phyloP scores from a whole-genome alignment of 1,140 invertebrate genomes.

The Drosophila bipectinata region DNA sequence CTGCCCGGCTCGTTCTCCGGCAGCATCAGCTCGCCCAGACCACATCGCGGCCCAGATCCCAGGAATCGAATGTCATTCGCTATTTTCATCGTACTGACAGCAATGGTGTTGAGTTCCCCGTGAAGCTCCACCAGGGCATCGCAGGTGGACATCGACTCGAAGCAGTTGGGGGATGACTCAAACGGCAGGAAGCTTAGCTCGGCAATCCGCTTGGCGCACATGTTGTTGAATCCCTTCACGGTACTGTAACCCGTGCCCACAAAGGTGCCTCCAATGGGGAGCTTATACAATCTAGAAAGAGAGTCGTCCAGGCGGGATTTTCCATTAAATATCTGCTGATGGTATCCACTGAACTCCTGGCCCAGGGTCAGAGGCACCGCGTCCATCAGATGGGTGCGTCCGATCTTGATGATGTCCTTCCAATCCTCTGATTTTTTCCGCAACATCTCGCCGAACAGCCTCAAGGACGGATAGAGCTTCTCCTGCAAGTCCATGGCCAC shows the following conservation, averaged over 20 bases:
- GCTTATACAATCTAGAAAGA: slow-evolving; percentile 92
- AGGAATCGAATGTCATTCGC: slow-evolving; percentile 98
- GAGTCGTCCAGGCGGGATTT: slow-evolving; percentile 93
- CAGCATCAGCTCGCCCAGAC: slow-evolving; percentile 96
- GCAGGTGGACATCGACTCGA: slow-evolving; percentile 97
- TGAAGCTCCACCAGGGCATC: slow-evolving; percentile 98
- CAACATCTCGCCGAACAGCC: slow-evolving; percentile 89
- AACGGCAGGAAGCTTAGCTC: slow-evolving; percentile 92
- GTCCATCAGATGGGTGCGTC: slow-evolving; percentile 94
- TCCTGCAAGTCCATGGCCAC: slow-evolving; percentile 95
- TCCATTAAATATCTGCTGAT: slow-evolving; percentile 92
- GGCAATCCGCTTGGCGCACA: slow-evolving; percentile 92
- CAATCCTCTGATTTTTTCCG: slow-evolving; percentile 92
- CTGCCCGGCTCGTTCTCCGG: slow-evolving; percentile 99
- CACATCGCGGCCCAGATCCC: slow-evolving; percentile 97
- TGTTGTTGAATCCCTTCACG: slow-evolving; percentile 91
- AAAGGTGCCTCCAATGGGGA: slow-evolving; percentile 97
- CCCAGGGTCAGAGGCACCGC: slow-evolving; percentile 98
- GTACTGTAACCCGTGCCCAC: slow-evolving; percentile 98
- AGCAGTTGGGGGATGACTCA: slow-evolving; percentile 97
- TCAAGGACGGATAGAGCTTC: slow-evolving; percentile 91
- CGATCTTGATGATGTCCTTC: slow-evolving; percentile 96
- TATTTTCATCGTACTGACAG: slow-evolving; percentile 98
- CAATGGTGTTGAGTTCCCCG: slow-evolving; percentile 96
- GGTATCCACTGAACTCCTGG: slow-evolving; percentile 98